A percentile compares a stretch with the other conserved stretches of the same genome.
These are phyloP conservation scores for Ceramica pisi DNA, from an alignment of 2,888 invertebrate genomes.

Conservation along the genomic window DNA sequence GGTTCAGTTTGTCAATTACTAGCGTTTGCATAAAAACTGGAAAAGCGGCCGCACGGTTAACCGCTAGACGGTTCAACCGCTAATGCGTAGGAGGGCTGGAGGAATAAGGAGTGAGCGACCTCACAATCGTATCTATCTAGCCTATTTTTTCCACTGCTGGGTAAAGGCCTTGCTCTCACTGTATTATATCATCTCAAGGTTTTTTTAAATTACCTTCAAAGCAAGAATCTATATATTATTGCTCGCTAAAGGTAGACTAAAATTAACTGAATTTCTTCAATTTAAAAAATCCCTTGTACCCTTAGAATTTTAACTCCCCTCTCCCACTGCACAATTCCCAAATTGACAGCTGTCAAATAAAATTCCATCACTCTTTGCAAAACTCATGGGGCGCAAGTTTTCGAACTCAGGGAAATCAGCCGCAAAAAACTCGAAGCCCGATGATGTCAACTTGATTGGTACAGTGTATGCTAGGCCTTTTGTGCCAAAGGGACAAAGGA, in stretches of 20 bases:
- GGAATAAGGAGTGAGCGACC: no score
- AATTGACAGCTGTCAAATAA: slow-evolving; percentile 19
- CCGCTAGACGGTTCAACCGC: no score
- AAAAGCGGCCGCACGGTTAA: no score
- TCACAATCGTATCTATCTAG: no score
- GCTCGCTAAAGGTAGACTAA: not conserved
- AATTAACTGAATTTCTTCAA: no score
- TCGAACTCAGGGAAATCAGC: not conserved
- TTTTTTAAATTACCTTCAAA: not conserved
- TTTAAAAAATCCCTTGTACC: not conserved
- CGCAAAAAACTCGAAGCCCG: not conserved
- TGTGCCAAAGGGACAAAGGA: slow-evolving; percentile 12
- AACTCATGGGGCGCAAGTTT: slow-evolving; percentile 14
- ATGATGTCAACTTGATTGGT: slow-evolving; percentile 19
- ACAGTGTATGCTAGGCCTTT: slow-evolving; percentile 8
- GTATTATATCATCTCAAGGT: no score
- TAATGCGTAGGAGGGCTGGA: no score
- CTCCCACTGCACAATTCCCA: not conserved
- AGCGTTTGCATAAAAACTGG: no score
- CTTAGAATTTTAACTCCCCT: not conserved
- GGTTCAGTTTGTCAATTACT: no score
- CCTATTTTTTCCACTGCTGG: no score
- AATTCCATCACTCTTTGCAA: not conserved
- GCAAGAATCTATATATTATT: not conserved
- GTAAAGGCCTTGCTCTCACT: no score